phyloP scores from a whole-genome alignment of 2,113 vertebrate species.

The Saimiri boliviensis region DNA sequence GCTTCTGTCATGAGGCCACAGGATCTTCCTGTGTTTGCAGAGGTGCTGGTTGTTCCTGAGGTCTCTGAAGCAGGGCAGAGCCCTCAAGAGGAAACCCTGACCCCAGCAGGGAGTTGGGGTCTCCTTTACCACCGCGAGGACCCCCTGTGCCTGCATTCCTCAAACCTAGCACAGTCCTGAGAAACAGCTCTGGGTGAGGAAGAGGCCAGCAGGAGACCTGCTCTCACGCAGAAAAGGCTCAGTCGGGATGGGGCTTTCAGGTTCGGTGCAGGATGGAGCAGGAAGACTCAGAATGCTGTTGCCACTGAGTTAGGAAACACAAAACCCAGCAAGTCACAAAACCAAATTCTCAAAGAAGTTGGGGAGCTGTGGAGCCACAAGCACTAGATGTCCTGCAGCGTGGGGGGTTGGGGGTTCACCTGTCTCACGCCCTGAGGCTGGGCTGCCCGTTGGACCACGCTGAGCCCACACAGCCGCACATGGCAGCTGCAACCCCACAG shows the following conservation, averaged over 20 bases:
- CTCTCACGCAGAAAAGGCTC: background rate
- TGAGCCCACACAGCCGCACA: background rate
- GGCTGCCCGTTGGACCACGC: background rate
- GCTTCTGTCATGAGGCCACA: too few species aligned
- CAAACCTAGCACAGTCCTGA: too few species aligned
- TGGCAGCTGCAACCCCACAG: background rate
- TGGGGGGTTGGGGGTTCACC: background rate
- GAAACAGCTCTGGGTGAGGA: background rate
- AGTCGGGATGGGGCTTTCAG: background rate
- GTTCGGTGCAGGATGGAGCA: background rate
- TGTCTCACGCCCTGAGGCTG: background rate
- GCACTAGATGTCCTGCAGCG: background rate
- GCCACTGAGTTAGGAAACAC: background rate
- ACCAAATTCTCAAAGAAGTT: background rate
- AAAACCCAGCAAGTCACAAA: background rate
- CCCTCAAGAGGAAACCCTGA: background rate
- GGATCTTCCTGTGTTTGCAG: background rate
- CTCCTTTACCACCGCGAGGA: background rate
- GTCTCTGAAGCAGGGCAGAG: background rate
- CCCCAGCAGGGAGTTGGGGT: background rate
- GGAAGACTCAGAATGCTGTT: background rate
- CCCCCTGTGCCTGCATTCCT: background rate
- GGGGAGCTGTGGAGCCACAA: background rate
- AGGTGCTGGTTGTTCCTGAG: accelerated
- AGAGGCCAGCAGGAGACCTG: accelerated